A percentile compares a stretch with the other conserved stretches of the same genome.
These are phyloP conservation scores for Pseudochirops cupreus DNA, from an alignment of 2,797 vertebrate species.

Conservation along the genomic window DNA sequence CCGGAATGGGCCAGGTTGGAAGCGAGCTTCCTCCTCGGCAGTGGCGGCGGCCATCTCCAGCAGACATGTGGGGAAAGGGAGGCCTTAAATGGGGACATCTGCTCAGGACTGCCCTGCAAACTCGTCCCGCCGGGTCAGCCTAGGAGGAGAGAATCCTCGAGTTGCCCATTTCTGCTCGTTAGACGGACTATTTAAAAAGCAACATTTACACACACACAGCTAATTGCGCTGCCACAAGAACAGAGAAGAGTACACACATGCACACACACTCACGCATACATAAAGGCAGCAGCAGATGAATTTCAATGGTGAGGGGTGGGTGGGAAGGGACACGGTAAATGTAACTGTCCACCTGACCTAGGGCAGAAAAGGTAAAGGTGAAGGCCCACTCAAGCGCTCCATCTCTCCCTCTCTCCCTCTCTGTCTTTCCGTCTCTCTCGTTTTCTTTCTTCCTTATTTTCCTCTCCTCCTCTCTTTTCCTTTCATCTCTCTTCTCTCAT, in stretches of 20 bases:
- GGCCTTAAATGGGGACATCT: slow-evolving; percentile 98
- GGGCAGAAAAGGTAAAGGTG: background rate
- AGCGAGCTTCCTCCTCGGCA: slow-evolving; percentile 93
- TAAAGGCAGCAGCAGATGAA: slow-evolving; percentile 79
- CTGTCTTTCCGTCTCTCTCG: too few species aligned
- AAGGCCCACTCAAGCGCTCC: background rate
- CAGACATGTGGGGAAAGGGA: slow-evolving; percentile 94
- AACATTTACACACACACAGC: slow-evolving; percentile 78
- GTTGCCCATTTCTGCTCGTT: slow-evolving; percentile 83
- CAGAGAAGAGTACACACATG: slow-evolving; percentile 74
- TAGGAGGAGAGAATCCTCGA: slow-evolving; percentile 88
- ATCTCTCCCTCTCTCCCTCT: background rate
- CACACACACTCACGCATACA: slow-evolving; percentile 32
- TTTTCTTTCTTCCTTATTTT: too few species aligned
- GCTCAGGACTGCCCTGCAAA: slow-evolving; percentile 92
- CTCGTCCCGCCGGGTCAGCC: slow-evolving; percentile 89
- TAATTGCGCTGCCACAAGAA: slow-evolving; percentile 83
- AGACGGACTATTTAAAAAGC: slow-evolving; percentile 80
- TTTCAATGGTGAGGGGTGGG: slow-evolving; percentile 72
- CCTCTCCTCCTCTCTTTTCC: background rate
- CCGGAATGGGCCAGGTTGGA: slow-evolving; percentile 97
- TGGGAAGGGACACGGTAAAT: background rate
- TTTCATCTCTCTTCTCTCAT: background rate
- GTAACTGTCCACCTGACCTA: background rate
- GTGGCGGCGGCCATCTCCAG: slow-evolving; percentile 93